These are phyloP conservation scores for Crambe crambe DNA, from an alignment of 37 sponge, comb jelly and placozoan genomes.

Conservation along the genomic window DNA sequence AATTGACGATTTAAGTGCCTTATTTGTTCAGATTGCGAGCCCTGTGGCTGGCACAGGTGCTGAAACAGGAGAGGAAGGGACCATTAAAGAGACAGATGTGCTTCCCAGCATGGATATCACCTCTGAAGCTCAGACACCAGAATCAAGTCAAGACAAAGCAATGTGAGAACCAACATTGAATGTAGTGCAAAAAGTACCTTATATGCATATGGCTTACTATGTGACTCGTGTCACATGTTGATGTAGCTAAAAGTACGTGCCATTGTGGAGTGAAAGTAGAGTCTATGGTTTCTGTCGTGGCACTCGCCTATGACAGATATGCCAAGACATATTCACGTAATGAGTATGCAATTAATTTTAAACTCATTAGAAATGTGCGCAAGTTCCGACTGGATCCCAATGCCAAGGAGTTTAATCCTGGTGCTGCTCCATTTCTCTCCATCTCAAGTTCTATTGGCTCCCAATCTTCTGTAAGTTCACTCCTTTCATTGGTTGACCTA, in stretches of 20 bases:
- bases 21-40: too few relatives aligned
- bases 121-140: background rate
- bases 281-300: too few relatives aligned
- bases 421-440: slow-evolving; percentile 2
- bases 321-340: too few relatives aligned
- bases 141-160: background rate
- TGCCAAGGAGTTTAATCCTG: slow-evolving; percentile 48
- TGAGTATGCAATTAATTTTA: too few relatives aligned
- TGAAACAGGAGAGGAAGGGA: background rate
- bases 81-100: background rate
- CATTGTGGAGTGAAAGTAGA: too few relatives aligned
- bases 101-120: background rate
- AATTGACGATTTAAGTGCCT: too few relatives aligned
- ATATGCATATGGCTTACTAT: too few relatives aligned
- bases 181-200: too few relatives aligned
- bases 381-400: slow-evolving; percentile 32
- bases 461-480: background rate
- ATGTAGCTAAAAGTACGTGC: too few relatives aligned
- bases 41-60: background rate
- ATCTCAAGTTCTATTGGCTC: background rate
- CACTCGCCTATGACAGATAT: too few relatives aligned
- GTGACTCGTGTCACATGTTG: too few relatives aligned
- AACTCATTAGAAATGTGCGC: background rate
- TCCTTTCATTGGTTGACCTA: background rate
- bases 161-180: too few relatives aligned